Base-by-base conservation (phyloP, 2,113 vertebrate genomes). In the Myotis davidii region DNA sequence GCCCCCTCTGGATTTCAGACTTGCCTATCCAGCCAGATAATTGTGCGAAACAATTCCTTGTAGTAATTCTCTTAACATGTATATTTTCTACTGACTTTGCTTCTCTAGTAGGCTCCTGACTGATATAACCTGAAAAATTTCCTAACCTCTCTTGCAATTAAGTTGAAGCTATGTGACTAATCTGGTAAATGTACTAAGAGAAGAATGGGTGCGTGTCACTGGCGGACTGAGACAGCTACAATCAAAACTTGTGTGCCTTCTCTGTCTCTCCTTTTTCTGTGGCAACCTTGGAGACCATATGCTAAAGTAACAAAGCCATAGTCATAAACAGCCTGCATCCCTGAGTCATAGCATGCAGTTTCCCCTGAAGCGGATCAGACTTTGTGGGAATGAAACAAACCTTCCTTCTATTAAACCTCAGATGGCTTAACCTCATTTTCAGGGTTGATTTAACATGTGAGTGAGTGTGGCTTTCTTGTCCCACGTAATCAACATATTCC, bases 41-140 rank as follows among this genome's bases (percentile, higher is more conserved):
- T 14, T 67, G 34, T 18, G 52, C 13, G 86, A 85, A 61, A 9
- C 6, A 61, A 29, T 70, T 83, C 48, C 10, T 48, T 85, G 3
- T 42, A 73, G 48, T 73, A 50, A 54, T 50, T 37, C 5, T 48
- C 13, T 89, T 76, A 69, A 27, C 37, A 59, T 2, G 5, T 67
- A 6, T 45, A 69, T 27, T 13, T 94, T 23, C 37, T 54, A 34
- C 13, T 85, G 18, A 14, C 78, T 65, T 16, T 73, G 18, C 12
- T 56, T 91, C 73, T 96, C 48, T 83, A n/a, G 16, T 50, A 85
- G 27, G 89, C 89, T 16, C 37, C 34, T 93, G 70, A 32, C 18
- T 77, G 54, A 79, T 20, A 54, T 1, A 72, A 3, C 23, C 3
- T 6, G 9, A 27, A 85, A 81, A 42, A 54, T 79, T 48, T 90